Evolutionary conservation across 2,888 invertebrate genomes (phyloP).

Genomic region (Nesidiocoris tenuis): DNA sequence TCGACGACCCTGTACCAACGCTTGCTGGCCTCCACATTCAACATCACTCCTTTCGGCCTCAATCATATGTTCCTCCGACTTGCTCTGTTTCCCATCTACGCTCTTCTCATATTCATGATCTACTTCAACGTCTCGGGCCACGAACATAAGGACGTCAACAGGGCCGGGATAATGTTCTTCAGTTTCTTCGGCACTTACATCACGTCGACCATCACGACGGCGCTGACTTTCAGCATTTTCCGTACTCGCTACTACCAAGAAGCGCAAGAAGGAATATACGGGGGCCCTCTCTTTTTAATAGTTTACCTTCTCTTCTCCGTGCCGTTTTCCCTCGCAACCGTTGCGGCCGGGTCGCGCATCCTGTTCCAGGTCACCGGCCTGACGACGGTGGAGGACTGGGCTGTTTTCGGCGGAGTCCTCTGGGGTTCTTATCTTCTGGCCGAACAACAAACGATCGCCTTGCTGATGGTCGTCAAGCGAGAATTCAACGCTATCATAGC

Average conservation of each 20-base stretch:
- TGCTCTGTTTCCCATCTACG: conserved; percentile 72
- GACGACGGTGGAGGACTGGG: conserved; percentile 61
- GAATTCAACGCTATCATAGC: conserved; percentile 74
- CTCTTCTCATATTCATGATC: conserved; percentile 76
- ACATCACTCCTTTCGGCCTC: conserved; percentile 71
- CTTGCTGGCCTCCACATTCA: conserved; percentile 74
- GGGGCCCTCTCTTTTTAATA: conserved; percentile 78
- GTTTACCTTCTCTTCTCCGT: conserved; percentile 79
- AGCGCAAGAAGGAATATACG: conserved; percentile 82
- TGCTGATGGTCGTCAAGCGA: conserved; percentile 77
- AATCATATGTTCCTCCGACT: conserved; percentile 74
- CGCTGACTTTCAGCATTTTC: conserved; percentile 58
- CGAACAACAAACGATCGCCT: conserved; percentile 80
- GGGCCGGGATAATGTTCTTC: conserved; percentile 70
- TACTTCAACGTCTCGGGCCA: conserved; percentile 63
- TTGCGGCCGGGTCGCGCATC: conserved; percentile 63
- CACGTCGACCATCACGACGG: conserved; percentile 67
- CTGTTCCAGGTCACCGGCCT: conserved; percentile 61
- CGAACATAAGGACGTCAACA: conserved; percentile 50
- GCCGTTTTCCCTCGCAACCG: conserved; percentile 77
- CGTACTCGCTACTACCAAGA: conserved; percentile 74
- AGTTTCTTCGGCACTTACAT: conserved; percentile 68
- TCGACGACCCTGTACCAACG: conserved; percentile 55
- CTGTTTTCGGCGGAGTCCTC: conserved; percentile 68
- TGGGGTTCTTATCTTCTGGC: conserved; percentile 84